A percentile compares a stretch with the other conserved stretches of the same genome.
phyloP scores from a whole-genome alignment of 2,797 vertebrate genomes.

The Alca torda region DNA sequence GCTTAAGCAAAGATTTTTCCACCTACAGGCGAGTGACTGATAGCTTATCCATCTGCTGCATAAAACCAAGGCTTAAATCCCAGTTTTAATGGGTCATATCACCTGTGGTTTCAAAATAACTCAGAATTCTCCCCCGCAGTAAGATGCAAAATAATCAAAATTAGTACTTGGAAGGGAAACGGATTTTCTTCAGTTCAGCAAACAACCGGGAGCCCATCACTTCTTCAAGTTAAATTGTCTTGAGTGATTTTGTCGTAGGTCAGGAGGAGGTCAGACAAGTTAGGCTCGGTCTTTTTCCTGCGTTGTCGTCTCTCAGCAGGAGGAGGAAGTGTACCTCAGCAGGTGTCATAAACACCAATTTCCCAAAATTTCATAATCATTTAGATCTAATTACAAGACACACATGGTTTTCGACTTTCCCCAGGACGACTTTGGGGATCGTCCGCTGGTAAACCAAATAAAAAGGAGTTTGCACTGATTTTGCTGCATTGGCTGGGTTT shows the following conservation, averaged over 20 bases:
- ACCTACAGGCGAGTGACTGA: constrained; percentile 70
- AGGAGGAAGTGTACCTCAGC: constrained; percentile 66
- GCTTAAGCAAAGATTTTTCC: constrained; percentile 81
- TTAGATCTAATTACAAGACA: constrained; percentile 67
- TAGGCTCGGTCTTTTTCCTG: constrained; percentile 46
- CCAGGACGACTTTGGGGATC: neutral
- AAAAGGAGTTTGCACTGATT: neutral
- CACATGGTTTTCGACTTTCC: constrained; percentile 33
- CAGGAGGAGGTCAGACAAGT: constrained; percentile 56
- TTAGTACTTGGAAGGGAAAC: neutral
- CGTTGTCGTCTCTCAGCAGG: constrained; percentile 49
- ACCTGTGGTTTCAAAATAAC: constrained; percentile 70
- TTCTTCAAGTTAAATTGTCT: constrained; percentile 40
- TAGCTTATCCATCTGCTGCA: constrained; percentile 75
- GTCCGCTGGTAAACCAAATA: neutral
- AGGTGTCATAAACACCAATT: constrained; percentile 70
- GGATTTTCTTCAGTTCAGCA: constrained; percentile 4
- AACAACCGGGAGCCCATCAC: neutral
- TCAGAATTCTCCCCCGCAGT: neutral
- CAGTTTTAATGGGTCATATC: constrained; percentile 58
- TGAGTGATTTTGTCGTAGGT: constrained; percentile 56
- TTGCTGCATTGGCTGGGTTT: neutral
- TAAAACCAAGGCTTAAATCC: constrained; percentile 56
- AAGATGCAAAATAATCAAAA: constrained; percentile 48
- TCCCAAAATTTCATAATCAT: constrained; percentile 66